Conservation (phyloP, 2,888 invertebrate genomes). For the Ecliptopera silaceata region DNA sequence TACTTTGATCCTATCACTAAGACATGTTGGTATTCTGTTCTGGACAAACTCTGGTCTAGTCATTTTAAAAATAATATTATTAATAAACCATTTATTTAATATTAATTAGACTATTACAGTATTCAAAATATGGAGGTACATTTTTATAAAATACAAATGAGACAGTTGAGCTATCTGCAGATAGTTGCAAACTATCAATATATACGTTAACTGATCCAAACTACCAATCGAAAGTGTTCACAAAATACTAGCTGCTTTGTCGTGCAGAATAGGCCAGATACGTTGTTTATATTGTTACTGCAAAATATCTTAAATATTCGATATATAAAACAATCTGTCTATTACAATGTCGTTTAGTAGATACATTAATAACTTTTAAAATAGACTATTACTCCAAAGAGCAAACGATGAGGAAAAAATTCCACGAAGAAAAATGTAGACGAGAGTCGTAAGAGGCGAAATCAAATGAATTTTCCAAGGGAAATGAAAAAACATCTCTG, state of each 20-base stretch:
- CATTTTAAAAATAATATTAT: too few relatives aligned
- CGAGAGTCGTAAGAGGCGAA: constrained; percentile 48
- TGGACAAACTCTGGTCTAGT: neutral
- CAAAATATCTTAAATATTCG: neutral
- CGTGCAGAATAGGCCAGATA: too few relatives aligned
- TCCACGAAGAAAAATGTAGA: constrained; percentile 46
- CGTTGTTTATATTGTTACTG: neutral
- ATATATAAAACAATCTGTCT: neutral
- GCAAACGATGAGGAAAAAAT: constrained; percentile 41
- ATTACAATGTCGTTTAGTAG: constrained; percentile 23
- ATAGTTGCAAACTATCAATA: too few relatives aligned
- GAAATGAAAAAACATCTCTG: constrained; percentile 50
- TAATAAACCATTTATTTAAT: too few relatives aligned
- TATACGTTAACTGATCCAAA: too few relatives aligned
- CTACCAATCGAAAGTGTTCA: too few relatives aligned
- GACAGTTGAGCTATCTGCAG: too few relatives aligned
- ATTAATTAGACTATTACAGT: too few relatives aligned
- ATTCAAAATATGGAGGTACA: too few relatives aligned
- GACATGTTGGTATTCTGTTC: neutral
- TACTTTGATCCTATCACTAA: constrained; percentile 3
- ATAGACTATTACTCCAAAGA: constrained; percentile 39
- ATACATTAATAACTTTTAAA: constrained; percentile 37
- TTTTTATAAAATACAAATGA: too few relatives aligned
- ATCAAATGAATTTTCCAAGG: constrained; percentile 50
- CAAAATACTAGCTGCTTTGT: too few relatives aligned